These are phyloP conservation scores for Actenoides lindsayi DNA, from an alignment of 2,113 vertebrate genomes.

Conservation along the genomic window DNA sequence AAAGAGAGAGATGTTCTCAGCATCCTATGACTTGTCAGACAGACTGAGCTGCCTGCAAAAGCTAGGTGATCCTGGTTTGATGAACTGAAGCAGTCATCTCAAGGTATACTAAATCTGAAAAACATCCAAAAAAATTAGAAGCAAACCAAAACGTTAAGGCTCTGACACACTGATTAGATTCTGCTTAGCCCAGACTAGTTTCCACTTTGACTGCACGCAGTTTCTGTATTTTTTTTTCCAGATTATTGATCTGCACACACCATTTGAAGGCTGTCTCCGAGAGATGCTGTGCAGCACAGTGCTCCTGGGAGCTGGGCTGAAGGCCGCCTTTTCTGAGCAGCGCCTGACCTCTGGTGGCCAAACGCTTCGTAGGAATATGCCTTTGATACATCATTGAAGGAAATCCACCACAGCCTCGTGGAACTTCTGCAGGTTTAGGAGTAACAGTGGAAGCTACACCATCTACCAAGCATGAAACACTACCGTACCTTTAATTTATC, in stretches of 20 bases:
- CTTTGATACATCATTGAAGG: fast-evolving
- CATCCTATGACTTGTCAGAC: neutral
- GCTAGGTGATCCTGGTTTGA: neutral
- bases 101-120: neutral
- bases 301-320: no score
- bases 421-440: neutral
- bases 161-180: neutral
- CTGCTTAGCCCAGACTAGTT: no score
- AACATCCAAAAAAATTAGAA: fast-evolving
- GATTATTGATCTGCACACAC: neutral
- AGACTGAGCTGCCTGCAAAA: neutral
- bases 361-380: neutral
- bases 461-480: neutral
- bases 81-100: neutral
- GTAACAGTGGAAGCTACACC: neutral
- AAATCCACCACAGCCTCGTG: neutral
- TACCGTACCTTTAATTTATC: constrained; percentile 84
- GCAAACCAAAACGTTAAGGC: neutral
- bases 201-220: neutral
- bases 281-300: neutral
- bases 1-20: neutral
- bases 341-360: constrained; percentile 29
- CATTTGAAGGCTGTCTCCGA: neutral
- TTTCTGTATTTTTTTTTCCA: neutral
- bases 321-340: neutral